phyloP scores from a whole-genome alignment of 2,797 vertebrate genomes.

The Odontamblyopus rebecca region DNA sequence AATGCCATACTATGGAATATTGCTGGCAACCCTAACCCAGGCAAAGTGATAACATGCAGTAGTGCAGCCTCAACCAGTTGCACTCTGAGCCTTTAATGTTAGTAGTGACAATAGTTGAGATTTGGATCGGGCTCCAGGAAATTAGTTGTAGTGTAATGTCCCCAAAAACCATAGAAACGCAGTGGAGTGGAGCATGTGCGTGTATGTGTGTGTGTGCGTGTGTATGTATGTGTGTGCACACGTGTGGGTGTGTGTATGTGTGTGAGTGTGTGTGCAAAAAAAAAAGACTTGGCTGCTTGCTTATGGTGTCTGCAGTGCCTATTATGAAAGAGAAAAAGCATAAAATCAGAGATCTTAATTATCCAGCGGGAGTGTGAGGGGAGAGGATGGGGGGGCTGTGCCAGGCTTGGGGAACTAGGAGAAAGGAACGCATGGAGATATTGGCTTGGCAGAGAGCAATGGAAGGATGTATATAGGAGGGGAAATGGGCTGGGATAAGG shows the following conservation, averaged over 20 bases:
- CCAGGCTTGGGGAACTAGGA: conserved; percentile 12
- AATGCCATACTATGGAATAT: too few species aligned
- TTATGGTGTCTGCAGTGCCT: conserved; percentile 68
- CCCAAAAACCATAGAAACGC: too few species aligned
- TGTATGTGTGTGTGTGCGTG: conserved; percentile 24
- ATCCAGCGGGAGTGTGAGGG: conserved; percentile 56
- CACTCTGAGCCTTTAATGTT: too few species aligned
- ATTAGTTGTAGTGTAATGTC: too few species aligned
- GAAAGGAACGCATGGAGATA: conserved; percentile 19
- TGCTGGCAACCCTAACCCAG: too few species aligned
- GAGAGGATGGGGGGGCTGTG: conserved; percentile 16
- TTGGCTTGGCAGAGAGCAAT: conserved; percentile 17
- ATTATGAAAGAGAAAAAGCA: conserved; percentile 71
- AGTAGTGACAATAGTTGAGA: too few species aligned
- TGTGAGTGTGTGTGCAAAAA: too few species aligned
- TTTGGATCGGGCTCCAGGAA: too few species aligned
- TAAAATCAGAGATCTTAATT: conserved; percentile 80
- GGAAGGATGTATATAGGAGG: conserved; percentile 7
- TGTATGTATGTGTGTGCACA: conserved; percentile 11
- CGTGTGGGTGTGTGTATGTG: conserved; percentile 24
- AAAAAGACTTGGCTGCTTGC: conserved; percentile 58
- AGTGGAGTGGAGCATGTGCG: too few species aligned
- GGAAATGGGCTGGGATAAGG: conserved; percentile 48
- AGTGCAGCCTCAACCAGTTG: too few species aligned
- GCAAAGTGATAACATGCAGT: too few species aligned